Evolutionary conservation across 1,140 invertebrate species (phyloP), one percentile per base, ranked within the genome.

Genomic region (Leptopilina boulardi): DNA sequence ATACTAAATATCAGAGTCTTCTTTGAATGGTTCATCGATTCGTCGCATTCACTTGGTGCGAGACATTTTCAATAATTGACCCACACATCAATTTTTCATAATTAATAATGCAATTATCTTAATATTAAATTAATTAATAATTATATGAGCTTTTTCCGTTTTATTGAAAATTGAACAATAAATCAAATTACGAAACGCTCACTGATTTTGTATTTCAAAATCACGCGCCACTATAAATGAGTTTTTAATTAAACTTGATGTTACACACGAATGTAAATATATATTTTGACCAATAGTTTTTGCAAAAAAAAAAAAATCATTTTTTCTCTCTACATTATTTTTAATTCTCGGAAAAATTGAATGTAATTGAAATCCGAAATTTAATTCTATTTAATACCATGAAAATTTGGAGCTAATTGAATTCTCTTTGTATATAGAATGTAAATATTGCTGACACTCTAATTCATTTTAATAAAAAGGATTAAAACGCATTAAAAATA

Each of bases 1-100:
- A 88, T 88, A 88, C 84, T 88, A 87, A 89, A 84, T 80, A 77
- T 74, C 74, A 83, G n/a, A n/a, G 77, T 77, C 81, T 83, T 47
- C 84, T 85, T 79, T 73, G 10, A 8, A 26, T 13, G 76, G 34
- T 9, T 80, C 83, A 77, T 84, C 83, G 84, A 85, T 85, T 83
- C 70, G 76, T 71, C 78, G 78, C 82, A 77, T 79, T 78, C 79
- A 77, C 74, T 76, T 30, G 6, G 54, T 21, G 34, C 34, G 2
- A 38, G 34, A 38, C 9, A 6, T 38, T 38, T 38, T 3, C 9
- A 15, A 34, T 66, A 66, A n/a, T 66, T 30, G 59, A 66, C 13
- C 15, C 59, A n/a, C 26, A n/a, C n/a, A n/a, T 66, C 21, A 34
- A 30, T 30, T 19, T 66, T 30, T 4, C n/a, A 6, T 30, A 66